A percentile compares a stretch with the other conserved stretches of the same genome.
Evolutionary conservation across 2,888 invertebrate genomes (phyloP).

Genomic region (Hemistola chrysoprasaria): DNA sequence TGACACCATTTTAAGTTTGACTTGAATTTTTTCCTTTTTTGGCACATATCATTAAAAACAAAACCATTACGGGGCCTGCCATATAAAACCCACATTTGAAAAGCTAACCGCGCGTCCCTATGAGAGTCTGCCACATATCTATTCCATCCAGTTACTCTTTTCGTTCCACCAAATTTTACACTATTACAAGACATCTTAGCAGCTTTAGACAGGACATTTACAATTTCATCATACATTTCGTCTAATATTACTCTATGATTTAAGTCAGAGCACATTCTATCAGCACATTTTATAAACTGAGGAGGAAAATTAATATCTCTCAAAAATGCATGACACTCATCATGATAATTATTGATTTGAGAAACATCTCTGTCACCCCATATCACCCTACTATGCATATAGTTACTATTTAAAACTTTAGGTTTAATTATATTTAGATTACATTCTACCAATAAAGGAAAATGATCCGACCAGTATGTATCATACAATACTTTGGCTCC

Average conservation of each 20-base stretch:
- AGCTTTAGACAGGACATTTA: no score
- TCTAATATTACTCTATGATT: background rate
- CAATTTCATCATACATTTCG: background rate
- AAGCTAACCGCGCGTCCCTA: background rate
- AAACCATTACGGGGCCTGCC: background rate
- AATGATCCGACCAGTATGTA: conserved; percentile 18
- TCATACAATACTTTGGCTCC: background rate
- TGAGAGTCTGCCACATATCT: background rate
- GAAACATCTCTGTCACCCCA: conserved; percentile 3
- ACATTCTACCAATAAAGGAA: conserved; percentile 16
- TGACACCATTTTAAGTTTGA: conserved; percentile 8
- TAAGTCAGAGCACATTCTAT: background rate
- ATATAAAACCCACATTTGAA: background rate
- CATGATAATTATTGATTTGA: conserved; percentile 1
- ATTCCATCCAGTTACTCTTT: background rate
- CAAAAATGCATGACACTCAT: no score
- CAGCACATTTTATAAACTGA: background rate
- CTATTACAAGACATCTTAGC: no score
- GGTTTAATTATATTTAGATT: conserved; percentile 5
- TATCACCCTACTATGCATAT: background rate
- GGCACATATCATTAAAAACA: conserved; percentile 3
- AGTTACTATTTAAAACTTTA: background rate
- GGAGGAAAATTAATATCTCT: no score
- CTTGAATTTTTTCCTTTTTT: conserved; percentile 2
- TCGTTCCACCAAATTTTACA: background rate